These are phyloP conservation scores for Onychorhynchus coronatus DNA, from an alignment of 2,113 vertebrate species.

Conservation along the genomic window DNA sequence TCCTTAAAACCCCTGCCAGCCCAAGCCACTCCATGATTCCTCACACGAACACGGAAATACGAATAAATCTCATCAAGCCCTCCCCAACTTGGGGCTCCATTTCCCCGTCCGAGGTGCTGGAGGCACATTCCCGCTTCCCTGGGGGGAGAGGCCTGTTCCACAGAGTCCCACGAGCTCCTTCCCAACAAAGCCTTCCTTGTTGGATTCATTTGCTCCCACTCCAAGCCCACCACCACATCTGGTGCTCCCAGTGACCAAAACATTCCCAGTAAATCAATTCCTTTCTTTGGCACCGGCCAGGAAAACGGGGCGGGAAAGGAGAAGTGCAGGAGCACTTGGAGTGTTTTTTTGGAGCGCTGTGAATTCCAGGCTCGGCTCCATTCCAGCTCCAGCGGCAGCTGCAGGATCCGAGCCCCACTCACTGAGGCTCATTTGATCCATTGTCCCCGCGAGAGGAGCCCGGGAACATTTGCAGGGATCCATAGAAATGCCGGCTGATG, in stretches of 20 bases:
- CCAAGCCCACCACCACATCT: not conserved
- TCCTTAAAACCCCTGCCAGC: not conserved
- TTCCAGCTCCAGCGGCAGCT: conserved; percentile 66
- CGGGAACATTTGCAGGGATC: not conserved
- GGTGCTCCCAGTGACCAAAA: not conserved
- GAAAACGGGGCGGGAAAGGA: conserved; percentile 21
- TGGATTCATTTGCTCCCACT: not conserved
- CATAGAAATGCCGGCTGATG: not conserved
- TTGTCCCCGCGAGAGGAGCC: not conserved
- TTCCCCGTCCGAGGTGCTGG: not conserved
- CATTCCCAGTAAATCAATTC: conserved; percentile 22
- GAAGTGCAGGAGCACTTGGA: not conserved
- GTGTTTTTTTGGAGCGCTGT: conserved; percentile 16
- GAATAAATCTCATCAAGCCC: not conserved
- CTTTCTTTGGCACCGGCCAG: conserved; percentile 5
- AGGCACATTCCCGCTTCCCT: not conserved
- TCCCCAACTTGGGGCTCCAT: not conserved
- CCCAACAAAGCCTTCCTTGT: conserved; percentile 19
- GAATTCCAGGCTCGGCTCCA: conserved; percentile 31
- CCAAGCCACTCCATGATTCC: not conserved
- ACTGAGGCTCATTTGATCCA: not conserved
- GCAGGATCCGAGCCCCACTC: not conserved
- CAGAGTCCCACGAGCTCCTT: not conserved
- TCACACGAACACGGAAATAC: not conserved
- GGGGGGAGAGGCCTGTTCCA: not conserved